These are phyloP conservation scores for Zosterops japonicus DNA, from an alignment of 2,113 vertebrate genomes.

Conservation along the genomic window DNA sequence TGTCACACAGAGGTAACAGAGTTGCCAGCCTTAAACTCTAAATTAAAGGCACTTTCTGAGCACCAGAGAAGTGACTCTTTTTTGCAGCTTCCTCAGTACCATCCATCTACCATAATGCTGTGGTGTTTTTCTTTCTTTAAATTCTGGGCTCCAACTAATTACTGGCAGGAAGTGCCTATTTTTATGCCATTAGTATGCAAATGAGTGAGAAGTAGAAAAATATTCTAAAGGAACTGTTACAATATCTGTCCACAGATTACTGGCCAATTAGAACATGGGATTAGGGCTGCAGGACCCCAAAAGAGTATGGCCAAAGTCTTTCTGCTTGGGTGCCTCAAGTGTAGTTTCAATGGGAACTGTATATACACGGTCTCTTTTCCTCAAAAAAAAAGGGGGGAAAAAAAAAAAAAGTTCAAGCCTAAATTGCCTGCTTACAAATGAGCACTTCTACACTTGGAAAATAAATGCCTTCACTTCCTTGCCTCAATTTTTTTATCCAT, in stretches of 20 bases:
- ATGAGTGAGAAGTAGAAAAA: conserved; percentile 71
- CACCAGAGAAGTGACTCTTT: conserved; percentile 60
- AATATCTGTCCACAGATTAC: conserved; percentile 71
- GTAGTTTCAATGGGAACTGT: conserved; percentile 60
- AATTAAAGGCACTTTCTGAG: conserved; percentile 63
- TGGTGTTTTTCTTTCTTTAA: conserved; percentile 69
- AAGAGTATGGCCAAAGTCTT: conserved; percentile 62
- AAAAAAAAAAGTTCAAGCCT: background rate
- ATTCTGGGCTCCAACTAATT: conserved; percentile 70
- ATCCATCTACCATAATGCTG: conserved; percentile 68
- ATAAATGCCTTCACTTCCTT: conserved; percentile 44
- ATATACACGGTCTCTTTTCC: conserved; percentile 23
- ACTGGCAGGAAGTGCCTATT: conserved; percentile 73
- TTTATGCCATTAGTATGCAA: conserved; percentile 75
- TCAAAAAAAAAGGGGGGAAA: background rate
- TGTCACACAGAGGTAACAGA: conserved; percentile 66
- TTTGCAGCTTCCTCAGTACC: conserved; percentile 70
- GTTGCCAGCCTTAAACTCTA: conserved; percentile 59
- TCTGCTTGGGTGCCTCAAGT: conserved; percentile 56
- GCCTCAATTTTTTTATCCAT: conserved; percentile 43
- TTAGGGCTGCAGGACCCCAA: conserved; percentile 47
- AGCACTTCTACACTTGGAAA: conserved; percentile 32
- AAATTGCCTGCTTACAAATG: conserved; percentile 61
- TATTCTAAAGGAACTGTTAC: conserved; percentile 74
- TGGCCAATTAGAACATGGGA: conserved; percentile 70